These are phyloP conservation scores for Psettodes erumei DNA, from an alignment of 2,113 vertebrate genomes.

Conservation along the genomic window DNA sequence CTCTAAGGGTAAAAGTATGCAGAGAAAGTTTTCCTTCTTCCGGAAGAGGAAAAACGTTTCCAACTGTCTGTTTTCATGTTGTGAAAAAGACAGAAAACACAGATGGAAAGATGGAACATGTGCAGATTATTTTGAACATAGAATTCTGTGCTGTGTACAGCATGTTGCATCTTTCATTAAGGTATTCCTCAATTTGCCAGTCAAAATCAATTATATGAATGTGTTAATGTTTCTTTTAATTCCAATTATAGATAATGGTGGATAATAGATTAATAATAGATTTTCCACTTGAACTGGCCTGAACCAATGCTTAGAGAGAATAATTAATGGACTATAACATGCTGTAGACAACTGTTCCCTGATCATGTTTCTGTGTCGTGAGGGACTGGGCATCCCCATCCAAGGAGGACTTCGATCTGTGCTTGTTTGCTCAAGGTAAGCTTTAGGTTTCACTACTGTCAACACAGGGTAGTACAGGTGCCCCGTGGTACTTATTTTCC, in stretches of 20 bases:
- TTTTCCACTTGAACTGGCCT: not conserved
- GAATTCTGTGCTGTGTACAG: not conserved
- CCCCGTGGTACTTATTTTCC: not conserved
- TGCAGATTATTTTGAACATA: not conserved
- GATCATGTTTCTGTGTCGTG: conserved; percentile 21
- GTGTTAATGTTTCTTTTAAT: not conserved
- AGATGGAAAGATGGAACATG: not conserved
- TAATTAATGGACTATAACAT: conserved; percentile 7
- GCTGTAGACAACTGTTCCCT: not conserved
- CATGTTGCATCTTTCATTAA: not conserved
- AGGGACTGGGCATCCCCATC: not conserved
- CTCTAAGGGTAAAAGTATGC: not conserved
- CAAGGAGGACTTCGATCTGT: not conserved
- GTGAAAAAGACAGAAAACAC: conserved; percentile 3
- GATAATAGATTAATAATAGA: too few species aligned
- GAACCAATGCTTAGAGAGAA: not conserved
- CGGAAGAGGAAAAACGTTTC: not conserved
- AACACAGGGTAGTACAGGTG: conserved; percentile 5
- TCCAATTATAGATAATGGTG: too few species aligned
- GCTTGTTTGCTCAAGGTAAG: not conserved
- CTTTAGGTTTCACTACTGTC: conserved; percentile 5
- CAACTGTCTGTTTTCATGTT: not conserved
- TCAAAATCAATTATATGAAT: not conserved
- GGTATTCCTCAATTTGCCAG: not conserved
- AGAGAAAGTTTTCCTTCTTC: not conserved